These are phyloP conservation scores for Clinocottus analis DNA, from an alignment of 2,113 vertebrate genomes.

Conservation along the genomic window DNA sequence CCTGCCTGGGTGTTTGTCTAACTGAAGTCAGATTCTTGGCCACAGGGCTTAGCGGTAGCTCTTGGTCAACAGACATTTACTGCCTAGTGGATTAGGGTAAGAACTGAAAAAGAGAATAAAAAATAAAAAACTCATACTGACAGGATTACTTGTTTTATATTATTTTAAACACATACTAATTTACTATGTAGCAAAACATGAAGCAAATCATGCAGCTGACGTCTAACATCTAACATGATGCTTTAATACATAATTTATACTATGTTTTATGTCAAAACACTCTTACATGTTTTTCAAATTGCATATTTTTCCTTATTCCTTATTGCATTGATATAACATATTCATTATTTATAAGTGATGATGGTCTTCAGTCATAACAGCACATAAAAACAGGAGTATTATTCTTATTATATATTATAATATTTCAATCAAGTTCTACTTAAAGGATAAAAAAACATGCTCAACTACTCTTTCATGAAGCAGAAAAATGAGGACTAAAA, in stretches of 20 bases:
- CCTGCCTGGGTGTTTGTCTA: slow-evolving; percentile 13
- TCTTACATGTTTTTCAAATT: not conserved
- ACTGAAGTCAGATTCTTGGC: slow-evolving; percentile 14
- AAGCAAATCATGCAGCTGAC: too few species aligned
- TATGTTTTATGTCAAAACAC: not conserved
- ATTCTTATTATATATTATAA: not conserved
- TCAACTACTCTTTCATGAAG: not conserved
- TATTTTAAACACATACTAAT: too few species aligned
- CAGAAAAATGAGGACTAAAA: not conserved
- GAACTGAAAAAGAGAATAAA: not conserved
- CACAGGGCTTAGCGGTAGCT: not conserved
- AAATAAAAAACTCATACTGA: slow-evolving; percentile 23
- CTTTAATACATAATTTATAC: not conserved
- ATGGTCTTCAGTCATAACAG: not conserved
- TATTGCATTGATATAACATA: slow-evolving; percentile 1
- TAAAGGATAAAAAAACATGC: not conserved
- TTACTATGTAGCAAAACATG: not conserved
- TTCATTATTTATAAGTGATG: not conserved
- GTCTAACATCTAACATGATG: too few species aligned
- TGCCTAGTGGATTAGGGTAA: slow-evolving; percentile 6
- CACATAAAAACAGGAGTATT: not conserved
- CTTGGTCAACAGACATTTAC: slow-evolving; percentile 23
- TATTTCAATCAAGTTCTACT: not conserved
- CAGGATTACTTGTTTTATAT: slow-evolving; percentile 25
- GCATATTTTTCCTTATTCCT: not conserved